Conservation (phyloP, 2,888 invertebrate genomes). For the Drosophila acutilabella region DNA sequence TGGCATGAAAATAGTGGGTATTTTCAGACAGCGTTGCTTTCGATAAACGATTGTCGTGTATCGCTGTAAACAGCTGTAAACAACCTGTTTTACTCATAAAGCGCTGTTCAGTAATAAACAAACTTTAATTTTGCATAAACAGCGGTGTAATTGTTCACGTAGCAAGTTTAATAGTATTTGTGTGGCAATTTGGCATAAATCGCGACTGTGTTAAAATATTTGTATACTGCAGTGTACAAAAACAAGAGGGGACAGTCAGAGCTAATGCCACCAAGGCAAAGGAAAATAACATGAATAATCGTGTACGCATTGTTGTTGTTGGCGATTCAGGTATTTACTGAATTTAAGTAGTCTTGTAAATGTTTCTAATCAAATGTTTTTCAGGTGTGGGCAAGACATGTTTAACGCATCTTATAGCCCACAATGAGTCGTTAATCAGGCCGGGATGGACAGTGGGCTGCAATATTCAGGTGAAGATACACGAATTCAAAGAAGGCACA, state of each 20-base stretch:
- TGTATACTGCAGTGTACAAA: no score
- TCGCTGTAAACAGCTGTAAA: no score
- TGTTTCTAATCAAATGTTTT: neutral
- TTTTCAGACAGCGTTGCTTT: neutral
- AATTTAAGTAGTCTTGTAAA: neutral
- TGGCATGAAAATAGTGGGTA: neutral
- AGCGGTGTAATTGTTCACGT: no score
- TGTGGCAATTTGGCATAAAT: no score
- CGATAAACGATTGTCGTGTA: no score
- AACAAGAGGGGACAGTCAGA: neutral
- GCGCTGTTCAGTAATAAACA: no score
- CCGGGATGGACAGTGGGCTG: slow-evolving; percentile 99
- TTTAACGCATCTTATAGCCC: slow-evolving; percentile 95
- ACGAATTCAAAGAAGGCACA: slow-evolving; percentile 97
- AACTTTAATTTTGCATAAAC: no score
- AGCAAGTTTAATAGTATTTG: no score
- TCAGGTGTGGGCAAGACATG: slow-evolving; percentile 98
- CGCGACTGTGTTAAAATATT: no score
- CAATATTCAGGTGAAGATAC: slow-evolving; percentile 97
- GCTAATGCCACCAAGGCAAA: slow-evolving; percentile 26
- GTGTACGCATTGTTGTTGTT: slow-evolving; percentile 94
- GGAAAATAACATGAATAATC: slow-evolving; percentile 57
- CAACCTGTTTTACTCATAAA: no score
- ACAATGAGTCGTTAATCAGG: slow-evolving; percentile 92
- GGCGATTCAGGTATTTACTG: slow-evolving; percentile 93